Percentiles rank a stretch among this genome's conserved stretches.
Evolutionary conservation across 2,797 vertebrate genomes (phyloP).

Genomic region (Halcyon smyrnensis): DNA sequence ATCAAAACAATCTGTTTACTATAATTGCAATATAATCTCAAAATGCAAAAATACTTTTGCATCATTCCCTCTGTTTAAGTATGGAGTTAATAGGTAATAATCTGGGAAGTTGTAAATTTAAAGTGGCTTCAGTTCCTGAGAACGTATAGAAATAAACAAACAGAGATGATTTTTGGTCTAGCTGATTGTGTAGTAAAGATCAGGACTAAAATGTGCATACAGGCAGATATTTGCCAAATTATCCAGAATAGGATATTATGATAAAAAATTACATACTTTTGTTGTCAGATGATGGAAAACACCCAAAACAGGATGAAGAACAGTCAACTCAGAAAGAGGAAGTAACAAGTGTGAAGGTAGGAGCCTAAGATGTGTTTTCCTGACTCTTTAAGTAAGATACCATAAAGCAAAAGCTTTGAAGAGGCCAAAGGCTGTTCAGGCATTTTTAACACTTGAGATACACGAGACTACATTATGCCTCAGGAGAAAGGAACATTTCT

Average conservation of each 20-base stretch:
- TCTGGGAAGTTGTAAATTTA: not conserved
- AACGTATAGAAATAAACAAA: not conserved
- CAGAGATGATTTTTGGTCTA: not conserved
- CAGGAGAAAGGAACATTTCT: not conserved
- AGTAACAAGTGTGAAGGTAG: not conserved
- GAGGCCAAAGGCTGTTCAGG: not conserved
- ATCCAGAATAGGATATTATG: not conserved
- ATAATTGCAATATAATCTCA: not conserved
- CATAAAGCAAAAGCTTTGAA: not conserved
- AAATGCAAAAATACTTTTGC: not conserved
- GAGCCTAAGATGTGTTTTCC: not conserved
- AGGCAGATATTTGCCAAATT: not conserved
- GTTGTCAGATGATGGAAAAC: not conserved
- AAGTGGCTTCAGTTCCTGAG: not conserved
- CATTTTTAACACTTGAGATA: constrained; percentile 36
- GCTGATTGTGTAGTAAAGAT: not conserved
- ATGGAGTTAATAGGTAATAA: not conserved
- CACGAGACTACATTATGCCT: not conserved
- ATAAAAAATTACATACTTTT: not conserved
- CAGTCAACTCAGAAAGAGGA: not conserved
- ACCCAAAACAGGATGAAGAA: not conserved
- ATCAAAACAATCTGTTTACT: not conserved
- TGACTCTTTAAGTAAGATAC: not conserved
- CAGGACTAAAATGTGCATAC: not conserved
- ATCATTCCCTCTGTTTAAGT: not conserved